Evolutionary conservation across 2,888 invertebrate genomes (phyloP).

Genomic region (Meganola albula): DNA sequence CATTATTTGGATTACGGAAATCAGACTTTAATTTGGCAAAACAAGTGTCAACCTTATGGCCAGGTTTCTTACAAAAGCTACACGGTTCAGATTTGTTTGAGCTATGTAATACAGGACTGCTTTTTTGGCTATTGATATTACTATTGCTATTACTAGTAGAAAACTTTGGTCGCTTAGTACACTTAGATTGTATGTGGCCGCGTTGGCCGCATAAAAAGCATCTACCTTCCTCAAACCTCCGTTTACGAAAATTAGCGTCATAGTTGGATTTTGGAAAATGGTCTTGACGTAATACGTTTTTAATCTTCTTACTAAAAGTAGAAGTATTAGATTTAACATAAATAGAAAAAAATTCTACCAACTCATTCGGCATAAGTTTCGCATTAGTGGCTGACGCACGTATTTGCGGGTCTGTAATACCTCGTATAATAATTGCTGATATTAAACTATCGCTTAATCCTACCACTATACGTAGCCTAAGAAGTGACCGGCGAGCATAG

Average conservation of each 20-base stretch:
- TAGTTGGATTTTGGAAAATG: background rate
- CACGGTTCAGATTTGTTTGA: slow-evolving; percentile 4
- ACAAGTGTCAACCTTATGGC: no score
- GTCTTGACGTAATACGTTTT: background rate
- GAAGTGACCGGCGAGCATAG: slow-evolving; percentile 15
- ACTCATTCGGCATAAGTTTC: slow-evolving; percentile 1
- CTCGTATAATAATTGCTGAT: slow-evolving; percentile 4
- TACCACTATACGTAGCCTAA: slow-evolving; percentile 15
- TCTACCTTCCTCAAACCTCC: background rate
- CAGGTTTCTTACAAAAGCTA: slow-evolving; percentile 23
- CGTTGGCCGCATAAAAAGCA: slow-evolving; percentile 1
- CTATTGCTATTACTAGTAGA: background rate
- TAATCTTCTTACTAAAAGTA: background rate
- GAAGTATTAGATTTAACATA: slow-evolving; percentile 3
- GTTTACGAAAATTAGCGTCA: background rate
- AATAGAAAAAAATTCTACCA: slow-evolving; percentile 7
- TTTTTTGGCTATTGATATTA: background rate
- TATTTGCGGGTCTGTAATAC: slow-evolving; percentile 6
- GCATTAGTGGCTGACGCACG: slow-evolving; percentile 5
- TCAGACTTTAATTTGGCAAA: no score
- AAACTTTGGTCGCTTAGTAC: background rate
- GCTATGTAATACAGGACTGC: background rate
- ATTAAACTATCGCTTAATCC: slow-evolving; percentile 25
- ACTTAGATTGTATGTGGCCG: slow-evolving; percentile 1
- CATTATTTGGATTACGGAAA: no score